Conservation (phyloP, 30 jellyfish, hydroid and myxozoan species). For the Aurelia coerulea region DNA sequence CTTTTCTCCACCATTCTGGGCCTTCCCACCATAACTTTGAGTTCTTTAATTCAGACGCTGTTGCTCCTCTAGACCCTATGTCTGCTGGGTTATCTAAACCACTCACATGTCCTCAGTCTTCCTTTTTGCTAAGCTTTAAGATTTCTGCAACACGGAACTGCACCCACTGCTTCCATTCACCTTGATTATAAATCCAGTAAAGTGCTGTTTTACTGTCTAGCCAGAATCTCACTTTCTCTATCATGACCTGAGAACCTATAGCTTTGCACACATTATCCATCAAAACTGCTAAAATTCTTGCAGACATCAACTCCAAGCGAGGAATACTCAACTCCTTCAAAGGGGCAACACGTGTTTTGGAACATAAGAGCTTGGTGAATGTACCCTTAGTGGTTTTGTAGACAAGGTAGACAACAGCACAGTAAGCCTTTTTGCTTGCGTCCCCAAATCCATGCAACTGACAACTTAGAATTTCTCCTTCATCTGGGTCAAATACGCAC, state of each 20-base stretch:
- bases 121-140: conserved; percentile 2
- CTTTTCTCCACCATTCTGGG: too few species aligned
- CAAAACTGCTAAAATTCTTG: too few species aligned
- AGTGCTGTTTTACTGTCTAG: conserved; percentile 46
- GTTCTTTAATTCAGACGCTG: neutral
- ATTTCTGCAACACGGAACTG: conserved; percentile 38
- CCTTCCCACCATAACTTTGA: conserved; percentile 55
- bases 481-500: neutral
- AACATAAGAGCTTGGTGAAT: conserved; percentile 6
- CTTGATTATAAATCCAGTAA: conserved; percentile 31
- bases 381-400: conserved; percentile 8
- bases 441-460: conserved; percentile 35
- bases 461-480: conserved; percentile 13
- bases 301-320: too few species aligned
- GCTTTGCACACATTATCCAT: conserved; percentile 28
- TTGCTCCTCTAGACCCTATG: conserved; percentile 40
- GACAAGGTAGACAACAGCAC: conserved; percentile 30
- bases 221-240: conserved; percentile 29
- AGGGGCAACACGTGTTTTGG: conserved; percentile 69
- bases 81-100: conserved; percentile 66
- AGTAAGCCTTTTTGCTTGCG: conserved; percentile 29
- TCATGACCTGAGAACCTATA: conserved; percentile 19
- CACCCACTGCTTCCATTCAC: conserved; percentile 45
- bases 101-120: conserved; percentile 32
- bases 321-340: too few species aligned